phyloP scores from a whole-genome alignment of 2,888 invertebrate genomes.

The Scaptomyza parva region DNA sequence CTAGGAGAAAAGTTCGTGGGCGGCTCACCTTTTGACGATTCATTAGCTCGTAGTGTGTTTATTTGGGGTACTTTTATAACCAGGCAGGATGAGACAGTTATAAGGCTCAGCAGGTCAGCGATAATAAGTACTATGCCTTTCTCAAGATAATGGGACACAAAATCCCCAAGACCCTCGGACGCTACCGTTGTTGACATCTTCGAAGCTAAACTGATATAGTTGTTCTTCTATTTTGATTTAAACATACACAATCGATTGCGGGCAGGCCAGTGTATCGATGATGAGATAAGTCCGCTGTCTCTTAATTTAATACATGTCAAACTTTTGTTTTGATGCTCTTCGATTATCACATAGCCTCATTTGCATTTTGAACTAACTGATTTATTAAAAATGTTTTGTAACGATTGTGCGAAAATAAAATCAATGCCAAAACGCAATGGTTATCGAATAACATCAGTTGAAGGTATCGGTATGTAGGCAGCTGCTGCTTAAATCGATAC shows the following conservation, averaged over 20 bases:
- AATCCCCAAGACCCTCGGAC: constrained; percentile 45
- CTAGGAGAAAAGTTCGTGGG: not conserved
- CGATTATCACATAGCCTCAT: not conserved
- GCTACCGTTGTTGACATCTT: constrained; percentile 38
- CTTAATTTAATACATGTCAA: not conserved
- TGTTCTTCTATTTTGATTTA: constrained; percentile 35
- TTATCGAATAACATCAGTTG: constrained; percentile 4
- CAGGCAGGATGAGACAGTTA: constrained; percentile 92
- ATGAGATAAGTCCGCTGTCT: not conserved
- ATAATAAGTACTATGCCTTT: constrained; percentile 81
- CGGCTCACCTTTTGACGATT: constrained; percentile 88
- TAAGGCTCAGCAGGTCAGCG: constrained; percentile 88
- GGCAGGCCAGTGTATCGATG: constrained; percentile 33
- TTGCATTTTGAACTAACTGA: constrained; percentile 2
- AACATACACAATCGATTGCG: constrained; percentile 47
- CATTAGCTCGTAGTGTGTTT: constrained; percentile 87
- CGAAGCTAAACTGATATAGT: constrained; percentile 40
- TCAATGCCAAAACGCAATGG: not conserved
- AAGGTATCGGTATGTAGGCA: not conserved
- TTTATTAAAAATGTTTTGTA: constrained; percentile 1
- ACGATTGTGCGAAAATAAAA: constrained; percentile 3
- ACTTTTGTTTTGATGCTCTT: not conserved
- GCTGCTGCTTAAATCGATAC: constrained; percentile 18
- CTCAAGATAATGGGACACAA: constrained; percentile 75
- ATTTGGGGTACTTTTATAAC: constrained; percentile 94